Conservation (phyloP, 2,888 invertebrate genomes). For the Thymelicus lineola region DNA sequence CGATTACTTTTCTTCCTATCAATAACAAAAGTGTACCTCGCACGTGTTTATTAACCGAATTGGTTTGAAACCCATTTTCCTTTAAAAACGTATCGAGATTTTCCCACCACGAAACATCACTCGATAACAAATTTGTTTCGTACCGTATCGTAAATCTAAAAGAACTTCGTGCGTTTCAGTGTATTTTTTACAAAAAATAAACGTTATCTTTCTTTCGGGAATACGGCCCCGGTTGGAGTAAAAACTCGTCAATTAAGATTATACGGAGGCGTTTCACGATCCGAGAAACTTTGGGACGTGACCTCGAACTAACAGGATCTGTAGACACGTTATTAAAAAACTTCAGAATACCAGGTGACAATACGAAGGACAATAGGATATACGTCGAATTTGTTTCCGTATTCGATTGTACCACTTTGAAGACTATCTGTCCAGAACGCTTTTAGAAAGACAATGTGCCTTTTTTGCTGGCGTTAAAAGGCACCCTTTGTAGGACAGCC, state of each 20-base stretch:
- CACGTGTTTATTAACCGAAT: not conserved
- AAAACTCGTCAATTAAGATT: slow-evolving; percentile 32
- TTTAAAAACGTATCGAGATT: not conserved
- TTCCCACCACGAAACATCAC: not conserved
- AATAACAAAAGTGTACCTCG: not conserved
- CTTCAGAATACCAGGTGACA: slow-evolving; percentile 43
- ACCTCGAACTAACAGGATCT: slow-evolving; percentile 20
- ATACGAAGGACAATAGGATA: slow-evolving; percentile 5
- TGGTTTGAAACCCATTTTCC: not conserved
- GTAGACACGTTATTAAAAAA: slow-evolving; percentile 46
- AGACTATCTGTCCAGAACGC: slow-evolving; percentile 12
- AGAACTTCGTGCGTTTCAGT: not conserved
- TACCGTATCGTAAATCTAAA: not conserved
- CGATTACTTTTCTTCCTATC: not conserved
- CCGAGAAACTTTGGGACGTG: slow-evolving; percentile 34
- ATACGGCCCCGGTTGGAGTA: not conserved
- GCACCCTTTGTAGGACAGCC: slow-evolving; percentile 23
- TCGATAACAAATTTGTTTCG: slow-evolving; percentile 1
- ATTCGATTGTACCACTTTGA: slow-evolving; percentile 23
- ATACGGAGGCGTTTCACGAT: slow-evolving; percentile 23
- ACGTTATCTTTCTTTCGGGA: slow-evolving; percentile 2
- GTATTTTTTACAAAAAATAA: slow-evolving; percentile 1
- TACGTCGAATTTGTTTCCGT: slow-evolving; percentile 13
- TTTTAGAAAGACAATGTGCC: slow-evolving; percentile 26
- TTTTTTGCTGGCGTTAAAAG: slow-evolving; percentile 30